Base-by-base conservation (phyloP, 2,888 invertebrate species). In the Drosophila kuntzei region DNA sequence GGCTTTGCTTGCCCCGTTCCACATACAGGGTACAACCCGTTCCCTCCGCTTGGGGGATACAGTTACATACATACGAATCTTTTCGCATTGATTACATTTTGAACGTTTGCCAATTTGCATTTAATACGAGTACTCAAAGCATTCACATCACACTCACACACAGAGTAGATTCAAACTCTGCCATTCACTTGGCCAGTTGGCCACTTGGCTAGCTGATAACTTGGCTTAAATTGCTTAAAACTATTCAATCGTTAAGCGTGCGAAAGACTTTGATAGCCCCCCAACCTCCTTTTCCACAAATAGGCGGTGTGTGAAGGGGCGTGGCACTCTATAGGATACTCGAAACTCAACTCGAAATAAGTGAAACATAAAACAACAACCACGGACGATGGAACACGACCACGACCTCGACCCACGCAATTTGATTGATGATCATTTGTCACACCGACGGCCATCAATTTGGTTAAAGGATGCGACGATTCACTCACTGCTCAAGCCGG, bases 371-470 rank as follows among this genome's bases (percentile, higher is more conserved):
- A 46, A 51, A 18, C 41, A 44, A 44, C 43, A 16, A n/a, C 44
- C 5, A 29, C 39, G 12, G 37, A 37, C 37, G 14, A 18, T 39
- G 11, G 11, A 41, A 20, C 20, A 14, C 20, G 14, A 22, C 20
- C 27, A 14, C 50, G 22, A 36, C 20, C 16, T 60, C 83, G 36
- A 67, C 73, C 79, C 72, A 76, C 74, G 83, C 73, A 65, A 57
- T 76, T 71, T 85, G 89, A 86, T 86, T 89, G 89, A 89, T 86
- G 89, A 86, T 80, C 80, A 66, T 87, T 89, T 87, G 86, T 89
- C 87, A 87, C 76, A 80, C 67, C 71, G 78, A 61, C 61, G 66
- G 49, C 62, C 74, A 83, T 83, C 86, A 77, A 72, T 87, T 88
- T 77, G 41, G 66, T 50, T 55, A 81, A 87, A 87, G 88, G 83